Percentiles rank a stretch among this genome's conserved stretches.
Evolutionary conservation across 1,140 invertebrate genomes (phyloP).

Genomic region (Aphaenogaster ashmeadi): DNA sequence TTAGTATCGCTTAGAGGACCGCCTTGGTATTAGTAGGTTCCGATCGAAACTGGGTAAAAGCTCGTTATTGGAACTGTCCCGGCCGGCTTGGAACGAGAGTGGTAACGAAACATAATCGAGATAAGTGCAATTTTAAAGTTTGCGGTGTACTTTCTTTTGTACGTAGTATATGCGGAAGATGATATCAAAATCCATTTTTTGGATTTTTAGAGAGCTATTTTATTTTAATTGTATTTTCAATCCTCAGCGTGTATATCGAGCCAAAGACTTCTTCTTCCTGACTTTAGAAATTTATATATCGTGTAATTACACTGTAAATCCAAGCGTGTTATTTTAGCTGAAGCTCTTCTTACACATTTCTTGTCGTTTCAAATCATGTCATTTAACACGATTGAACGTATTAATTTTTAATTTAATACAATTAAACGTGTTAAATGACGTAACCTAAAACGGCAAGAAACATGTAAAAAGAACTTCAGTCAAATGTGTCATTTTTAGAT

Average conservation of each 20-base stretch:
- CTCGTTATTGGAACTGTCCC: slow-evolving; percentile 73
- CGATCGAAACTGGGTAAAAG: slow-evolving; percentile 73
- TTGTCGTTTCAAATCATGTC: no score
- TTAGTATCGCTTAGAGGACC: slow-evolving; percentile 32
- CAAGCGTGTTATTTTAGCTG: no score
- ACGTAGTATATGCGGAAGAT: neutral
- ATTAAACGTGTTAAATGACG: no score
- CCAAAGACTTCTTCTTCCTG: neutral
- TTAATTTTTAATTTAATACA: no score
- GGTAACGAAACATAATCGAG: slow-evolving; percentile 39
- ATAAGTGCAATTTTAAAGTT: neutral
- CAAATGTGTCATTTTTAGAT: no score
- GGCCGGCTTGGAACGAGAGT: slow-evolving; percentile 36
- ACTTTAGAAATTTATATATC: neutral
- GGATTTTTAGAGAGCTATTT: neutral
- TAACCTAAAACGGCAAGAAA: no score
- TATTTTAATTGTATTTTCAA: neutral
- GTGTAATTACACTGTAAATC: neutral
- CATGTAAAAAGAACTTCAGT: no score
- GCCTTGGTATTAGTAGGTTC: slow-evolving; percentile 43
- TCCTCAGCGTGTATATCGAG: neutral
- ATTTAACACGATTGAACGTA: no score
- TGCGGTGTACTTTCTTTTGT: neutral
- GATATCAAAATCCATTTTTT: neutral
- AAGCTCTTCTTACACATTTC: no score